Evolutionary conservation across 2,888 invertebrate species (phyloP).

Genomic region (Drosophila mimetica): DNA sequence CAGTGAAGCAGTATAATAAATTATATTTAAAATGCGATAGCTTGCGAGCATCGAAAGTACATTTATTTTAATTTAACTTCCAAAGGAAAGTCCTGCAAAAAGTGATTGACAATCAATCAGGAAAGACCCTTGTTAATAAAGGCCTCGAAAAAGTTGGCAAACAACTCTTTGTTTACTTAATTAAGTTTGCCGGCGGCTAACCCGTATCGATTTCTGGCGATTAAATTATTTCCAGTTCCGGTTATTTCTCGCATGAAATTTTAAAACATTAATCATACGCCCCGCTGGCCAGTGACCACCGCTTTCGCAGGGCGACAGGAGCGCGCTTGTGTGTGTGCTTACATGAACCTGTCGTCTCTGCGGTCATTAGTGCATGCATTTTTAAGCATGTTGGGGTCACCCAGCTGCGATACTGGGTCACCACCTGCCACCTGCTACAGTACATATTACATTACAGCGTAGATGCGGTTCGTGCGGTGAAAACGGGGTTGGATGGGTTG

Average conservation of each 20-base stretch:
- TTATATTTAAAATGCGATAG: constrained; percentile 6
- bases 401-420: constrained; percentile 1
- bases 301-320: constrained; percentile 2
- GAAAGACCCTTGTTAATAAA: background rate
- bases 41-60: background rate
- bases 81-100: background rate
- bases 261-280: constrained; percentile 40
- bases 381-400: constrained; percentile 35
- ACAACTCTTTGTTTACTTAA: background rate
- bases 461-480: background rate
- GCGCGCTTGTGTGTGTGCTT: constrained; percentile 14
- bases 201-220: constrained; percentile 17
- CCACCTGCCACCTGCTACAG: constrained; percentile 4
- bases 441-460: constrained; percentile 26
- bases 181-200: background rate
- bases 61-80: background rate
- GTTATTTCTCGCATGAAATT: constrained; percentile 11
- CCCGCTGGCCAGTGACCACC: constrained; percentile 10
- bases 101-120: constrained; percentile 2
- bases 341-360: constrained; percentile 32
- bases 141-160: background rate
- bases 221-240: constrained; percentile 1
- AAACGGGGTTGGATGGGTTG: background rate
- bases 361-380: constrained; percentile 45
- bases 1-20: constrained; percentile 3